Evolutionary conservation across 2,888 invertebrate genomes (phyloP).

Genomic region (Zelleria hepariella): DNA sequence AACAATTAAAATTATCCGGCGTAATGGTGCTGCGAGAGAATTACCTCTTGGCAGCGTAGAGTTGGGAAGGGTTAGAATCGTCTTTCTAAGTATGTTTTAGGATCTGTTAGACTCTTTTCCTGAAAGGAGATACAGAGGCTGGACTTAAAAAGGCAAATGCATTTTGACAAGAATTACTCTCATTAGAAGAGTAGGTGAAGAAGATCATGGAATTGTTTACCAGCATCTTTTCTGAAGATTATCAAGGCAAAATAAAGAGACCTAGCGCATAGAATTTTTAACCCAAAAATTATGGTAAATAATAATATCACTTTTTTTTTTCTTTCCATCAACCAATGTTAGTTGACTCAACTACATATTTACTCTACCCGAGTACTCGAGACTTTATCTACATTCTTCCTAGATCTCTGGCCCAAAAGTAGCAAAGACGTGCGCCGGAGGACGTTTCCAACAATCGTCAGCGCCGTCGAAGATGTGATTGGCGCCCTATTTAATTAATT

Average conservation of each 20-base stretch:
- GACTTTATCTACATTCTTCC: background rate
- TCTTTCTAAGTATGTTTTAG: background rate
- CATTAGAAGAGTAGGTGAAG: background rate
- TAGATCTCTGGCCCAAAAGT: constrained; percentile 38
- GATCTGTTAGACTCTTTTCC: background rate
- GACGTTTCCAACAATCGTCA: constrained; percentile 50
- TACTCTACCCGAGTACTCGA: no score
- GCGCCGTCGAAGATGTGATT: constrained; percentile 59
- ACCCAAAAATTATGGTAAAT: no score
- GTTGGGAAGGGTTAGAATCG: constrained; percentile 20
- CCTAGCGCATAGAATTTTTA: no score
- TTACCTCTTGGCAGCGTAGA: constrained; percentile 20
- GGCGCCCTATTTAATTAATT: constrained; percentile 68
- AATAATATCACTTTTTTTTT: no score
- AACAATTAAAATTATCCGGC: constrained; percentile 69
- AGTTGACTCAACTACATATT: no score
- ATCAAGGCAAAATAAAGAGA: no score
- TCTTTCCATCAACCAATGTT: no score
- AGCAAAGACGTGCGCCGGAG: constrained; percentile 56
- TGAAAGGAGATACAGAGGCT: background rate
- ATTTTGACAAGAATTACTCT: background rate
- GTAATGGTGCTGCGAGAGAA: constrained; percentile 53
- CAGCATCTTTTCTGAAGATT: no score
- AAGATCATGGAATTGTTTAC: background rate
- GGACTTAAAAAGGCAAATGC: background rate